A percentile compares a stretch with the other conserved stretches of the same genome.
phyloP scores from a whole-genome alignment of 2,797 vertebrate species.

The Synanceia verrucosa region DNA sequence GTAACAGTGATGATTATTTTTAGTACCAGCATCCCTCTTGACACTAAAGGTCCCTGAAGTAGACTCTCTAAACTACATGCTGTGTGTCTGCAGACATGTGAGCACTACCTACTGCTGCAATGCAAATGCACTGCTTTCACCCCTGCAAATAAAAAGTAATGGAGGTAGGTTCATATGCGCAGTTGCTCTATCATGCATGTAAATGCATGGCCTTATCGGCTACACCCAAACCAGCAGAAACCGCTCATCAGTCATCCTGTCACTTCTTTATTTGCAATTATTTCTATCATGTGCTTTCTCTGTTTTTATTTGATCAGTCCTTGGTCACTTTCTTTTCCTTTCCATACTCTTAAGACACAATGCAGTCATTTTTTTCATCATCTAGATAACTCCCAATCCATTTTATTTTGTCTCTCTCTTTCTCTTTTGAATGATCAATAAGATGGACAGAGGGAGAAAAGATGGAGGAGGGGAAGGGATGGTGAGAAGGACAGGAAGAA shows the following conservation, averaged over 20 bases:
- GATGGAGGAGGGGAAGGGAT: slow-evolving; percentile 36
- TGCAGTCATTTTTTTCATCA: background rate
- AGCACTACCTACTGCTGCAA: background rate
- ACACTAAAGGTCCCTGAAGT: slow-evolving; percentile 43
- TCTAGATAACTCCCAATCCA: background rate
- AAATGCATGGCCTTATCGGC: slow-evolving; percentile 8
- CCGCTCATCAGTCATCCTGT: slow-evolving; percentile 50
- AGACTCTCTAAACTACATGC: slow-evolving; percentile 63
- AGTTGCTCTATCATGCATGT: background rate
- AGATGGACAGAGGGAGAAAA: background rate
- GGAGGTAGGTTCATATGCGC: slow-evolving; percentile 12
- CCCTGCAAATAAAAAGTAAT: slow-evolving; percentile 1
- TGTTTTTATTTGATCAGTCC: slow-evolving; percentile 6
- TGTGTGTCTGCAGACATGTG: background rate
- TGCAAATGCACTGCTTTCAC: background rate
- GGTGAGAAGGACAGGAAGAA: slow-evolving; percentile 13
- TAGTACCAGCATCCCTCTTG: slow-evolving; percentile 40
- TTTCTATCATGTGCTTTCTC: slow-evolving; percentile 10
- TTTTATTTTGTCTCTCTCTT: background rate
- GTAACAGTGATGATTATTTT: slow-evolving; percentile 59
- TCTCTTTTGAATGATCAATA: slow-evolving; percentile 39
- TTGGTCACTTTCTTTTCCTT: background rate
- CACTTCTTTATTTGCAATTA: slow-evolving; percentile 38
- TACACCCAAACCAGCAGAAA: slow-evolving; percentile 18
- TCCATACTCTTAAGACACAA: slow-evolving; percentile 1